These are phyloP conservation scores for Haliclystus octoradiatus DNA, from an alignment of 30 jellyfish, hydroid and myxozoan genomes.

Conservation along the genomic window DNA sequence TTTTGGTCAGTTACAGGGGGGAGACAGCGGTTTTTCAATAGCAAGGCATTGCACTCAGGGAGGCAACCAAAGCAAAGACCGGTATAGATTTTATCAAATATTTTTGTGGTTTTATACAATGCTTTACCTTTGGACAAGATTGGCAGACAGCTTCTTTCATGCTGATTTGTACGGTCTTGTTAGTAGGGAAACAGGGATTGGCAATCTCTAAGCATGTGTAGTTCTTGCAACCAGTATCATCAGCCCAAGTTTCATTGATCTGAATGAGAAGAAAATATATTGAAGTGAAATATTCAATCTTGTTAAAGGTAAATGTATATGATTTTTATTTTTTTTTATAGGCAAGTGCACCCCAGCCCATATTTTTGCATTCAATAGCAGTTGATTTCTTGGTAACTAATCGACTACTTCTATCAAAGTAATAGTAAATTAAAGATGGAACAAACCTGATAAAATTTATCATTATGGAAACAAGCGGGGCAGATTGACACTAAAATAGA, in stretches of 20 bases:
- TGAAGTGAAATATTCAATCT: neutral
- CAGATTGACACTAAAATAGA: conserved; percentile 30
- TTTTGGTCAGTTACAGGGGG: too few species aligned
- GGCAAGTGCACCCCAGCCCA: too few species aligned
- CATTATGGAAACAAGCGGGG: conserved; percentile 82
- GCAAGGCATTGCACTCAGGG: neutral
- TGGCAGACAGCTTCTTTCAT: conserved; percentile 52
- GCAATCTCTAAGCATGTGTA: conserved; percentile 61
- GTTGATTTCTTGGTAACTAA: too few species aligned
- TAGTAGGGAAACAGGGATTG: conserved; percentile 80
- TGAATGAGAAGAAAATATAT: neutral
- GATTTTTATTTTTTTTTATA: too few species aligned
- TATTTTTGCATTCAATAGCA: too few species aligned
- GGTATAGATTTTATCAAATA: neutral
- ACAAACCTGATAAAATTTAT: conserved; percentile 51
- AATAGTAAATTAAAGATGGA: neutral
- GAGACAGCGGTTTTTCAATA: too few species aligned
- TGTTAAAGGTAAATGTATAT: too few species aligned
- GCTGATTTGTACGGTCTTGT: conserved; percentile 56
- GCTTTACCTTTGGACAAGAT: conserved; percentile 56
- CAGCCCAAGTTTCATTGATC: conserved; percentile 81
- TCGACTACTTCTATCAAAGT: too few species aligned
- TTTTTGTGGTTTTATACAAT: neutral
- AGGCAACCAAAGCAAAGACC: neutral
- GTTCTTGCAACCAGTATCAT: conserved; percentile 50